These are phyloP conservation scores for Phyllopteryx taeniolatus DNA, from an alignment of 2,113 vertebrate species.

Conservation along the genomic window DNA sequence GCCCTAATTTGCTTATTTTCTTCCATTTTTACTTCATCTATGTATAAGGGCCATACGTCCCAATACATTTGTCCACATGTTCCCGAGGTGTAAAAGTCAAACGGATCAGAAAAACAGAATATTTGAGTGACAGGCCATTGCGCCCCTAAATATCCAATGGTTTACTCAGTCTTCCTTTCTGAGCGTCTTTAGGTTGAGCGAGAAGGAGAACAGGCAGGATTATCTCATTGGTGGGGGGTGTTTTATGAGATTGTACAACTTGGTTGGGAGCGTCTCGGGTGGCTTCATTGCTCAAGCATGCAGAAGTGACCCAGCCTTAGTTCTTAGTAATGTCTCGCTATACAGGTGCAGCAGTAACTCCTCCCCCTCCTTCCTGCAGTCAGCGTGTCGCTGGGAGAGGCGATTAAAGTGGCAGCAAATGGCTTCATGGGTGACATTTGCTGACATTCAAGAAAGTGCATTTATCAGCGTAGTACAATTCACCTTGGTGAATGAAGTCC, in stretches of 20 bases:
- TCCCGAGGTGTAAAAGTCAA: background rate
- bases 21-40: no score
- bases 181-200: background rate
- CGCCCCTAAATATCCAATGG: background rate
- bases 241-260: background rate
- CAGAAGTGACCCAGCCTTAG: slow-evolving; percentile 86
- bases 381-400: slow-evolving; percentile 65
- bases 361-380: slow-evolving; percentile 64
- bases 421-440: slow-evolving; percentile 99
- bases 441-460: slow-evolving; percentile 98
- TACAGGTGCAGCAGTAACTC: slow-evolving; percentile 52
- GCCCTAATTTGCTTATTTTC: no score
- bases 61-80: no score
- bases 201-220: background rate
- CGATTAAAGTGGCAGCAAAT: slow-evolving; percentile 94
- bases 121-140: background rate
- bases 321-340: slow-evolving; percentile 2
- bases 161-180: background rate
- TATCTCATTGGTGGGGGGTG: background rate
- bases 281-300: slow-evolving; percentile 96
- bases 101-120: background rate
- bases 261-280: slow-evolving; percentile 82
- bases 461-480: slow-evolving; percentile 94
- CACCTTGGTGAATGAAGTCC: slow-evolving; percentile 89
- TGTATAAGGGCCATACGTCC: no score